Percentiles rank a stretch among this genome's conserved stretches.
Evolutionary conservation across 2,113 vertebrate genomes (phyloP).

Genomic region (Coracopsis vasa): DNA sequence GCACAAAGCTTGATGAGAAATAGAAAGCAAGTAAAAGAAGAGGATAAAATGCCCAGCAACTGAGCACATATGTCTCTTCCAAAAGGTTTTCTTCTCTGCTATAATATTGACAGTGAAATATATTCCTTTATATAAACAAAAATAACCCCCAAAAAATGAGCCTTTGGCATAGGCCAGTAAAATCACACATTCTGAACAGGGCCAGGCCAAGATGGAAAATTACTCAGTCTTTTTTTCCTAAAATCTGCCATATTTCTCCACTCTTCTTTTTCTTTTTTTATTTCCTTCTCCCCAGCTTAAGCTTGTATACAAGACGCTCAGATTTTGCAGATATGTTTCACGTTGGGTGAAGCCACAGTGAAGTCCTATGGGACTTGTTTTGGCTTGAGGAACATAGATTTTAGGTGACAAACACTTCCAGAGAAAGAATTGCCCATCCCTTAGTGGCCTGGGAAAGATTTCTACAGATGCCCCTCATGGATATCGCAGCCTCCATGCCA

Average conservation of each 20-base stretch:
- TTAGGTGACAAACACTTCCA: neutral
- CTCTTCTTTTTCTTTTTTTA: neutral
- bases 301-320: neutral
- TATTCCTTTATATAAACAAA: slow-evolving; percentile 30
- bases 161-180: neutral
- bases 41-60: neutral
- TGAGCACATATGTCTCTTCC: neutral
- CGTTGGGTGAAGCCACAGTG: neutral
- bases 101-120: neutral
- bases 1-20: neutral
- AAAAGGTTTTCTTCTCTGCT: slow-evolving; percentile 25
- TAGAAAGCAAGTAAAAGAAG: neutral
- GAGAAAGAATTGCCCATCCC: neutral
- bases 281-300: neutral
- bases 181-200: slow-evolving; percentile 12
- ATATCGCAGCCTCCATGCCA: accelerated
- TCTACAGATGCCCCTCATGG: neutral
- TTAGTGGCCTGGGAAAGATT: neutral
- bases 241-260: slow-evolving; percentile 15
- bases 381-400: neutral
- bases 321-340: neutral
- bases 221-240: slow-evolving; percentile 21
- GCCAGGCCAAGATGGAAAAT: slow-evolving; percentile 34
- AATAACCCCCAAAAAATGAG: slow-evolving; percentile 28
- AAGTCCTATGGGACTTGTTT: neutral